A percentile compares a stretch with the other conserved stretches of the same genome.
These are phyloP conservation scores for Nothocercus julius DNA, from an alignment of 2,113 vertebrate genomes.

Conservation along the genomic window DNA sequence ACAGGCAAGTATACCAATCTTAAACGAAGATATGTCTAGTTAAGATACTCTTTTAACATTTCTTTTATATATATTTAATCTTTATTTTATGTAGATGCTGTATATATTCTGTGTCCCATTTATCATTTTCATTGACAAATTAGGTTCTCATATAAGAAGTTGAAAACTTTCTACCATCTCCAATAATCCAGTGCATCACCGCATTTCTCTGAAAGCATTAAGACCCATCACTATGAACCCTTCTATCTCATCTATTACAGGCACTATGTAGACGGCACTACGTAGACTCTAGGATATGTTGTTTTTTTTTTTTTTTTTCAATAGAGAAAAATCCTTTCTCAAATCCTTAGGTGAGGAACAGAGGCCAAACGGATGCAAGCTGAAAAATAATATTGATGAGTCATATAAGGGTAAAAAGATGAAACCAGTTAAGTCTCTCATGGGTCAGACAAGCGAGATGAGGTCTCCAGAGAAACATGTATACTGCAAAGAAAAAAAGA, in stretches of 20 bases:
- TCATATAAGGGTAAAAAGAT: neutral
- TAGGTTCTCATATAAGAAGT: neutral
- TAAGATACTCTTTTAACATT: neutral
- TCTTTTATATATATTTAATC: neutral
- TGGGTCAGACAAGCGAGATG: neutral
- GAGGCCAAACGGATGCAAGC: neutral
- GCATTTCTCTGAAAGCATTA: neutral
- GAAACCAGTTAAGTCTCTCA: neutral
- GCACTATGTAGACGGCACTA: neutral
- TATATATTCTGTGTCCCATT: neutral
- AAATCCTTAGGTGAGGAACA: neutral
- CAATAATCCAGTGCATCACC: neutral
- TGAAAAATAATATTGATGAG: neutral
- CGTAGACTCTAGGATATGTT: neutral
- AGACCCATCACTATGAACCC: neutral
- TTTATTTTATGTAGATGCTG: neutral
- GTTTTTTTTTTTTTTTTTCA: fast-evolving
- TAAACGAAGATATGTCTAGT: neutral
- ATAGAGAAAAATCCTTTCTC: neutral
- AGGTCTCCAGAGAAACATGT: neutral
- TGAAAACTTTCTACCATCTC: neutral
- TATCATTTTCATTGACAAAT: neutral
- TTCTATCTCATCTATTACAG: neutral
- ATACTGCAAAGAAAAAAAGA: neutral
- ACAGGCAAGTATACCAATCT: neutral